phyloP scores from a whole-genome alignment of 2,113 vertebrate species.

The Poeciliopsis occidentalis region DNA sequence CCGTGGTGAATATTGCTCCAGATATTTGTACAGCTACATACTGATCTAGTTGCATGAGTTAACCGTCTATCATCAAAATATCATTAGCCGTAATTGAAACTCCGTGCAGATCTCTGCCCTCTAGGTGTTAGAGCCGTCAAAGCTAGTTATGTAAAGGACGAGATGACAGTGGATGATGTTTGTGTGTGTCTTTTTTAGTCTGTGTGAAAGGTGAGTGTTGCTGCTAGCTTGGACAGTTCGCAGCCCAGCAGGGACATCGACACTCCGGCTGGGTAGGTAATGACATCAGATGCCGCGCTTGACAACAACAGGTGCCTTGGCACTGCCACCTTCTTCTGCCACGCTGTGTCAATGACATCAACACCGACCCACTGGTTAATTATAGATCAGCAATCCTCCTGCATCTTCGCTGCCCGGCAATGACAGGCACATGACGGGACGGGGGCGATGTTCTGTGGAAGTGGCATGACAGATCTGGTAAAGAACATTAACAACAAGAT shows the following conservation, averaged over 20 bases:
- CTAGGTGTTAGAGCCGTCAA: slow-evolving; percentile 62
- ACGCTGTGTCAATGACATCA: slow-evolving; percentile 99
- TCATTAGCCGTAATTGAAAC: slow-evolving; percentile 74
- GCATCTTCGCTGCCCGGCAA: slow-evolving; percentile 48
- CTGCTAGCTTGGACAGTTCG: slow-evolving; percentile 94
- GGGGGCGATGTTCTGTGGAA: slow-evolving; percentile 36
- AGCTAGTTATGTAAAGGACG: slow-evolving; percentile 69
- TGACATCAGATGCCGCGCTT: slow-evolving; percentile 99
- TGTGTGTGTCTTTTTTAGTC: slow-evolving; percentile 17
- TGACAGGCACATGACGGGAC: slow-evolving; percentile 35
- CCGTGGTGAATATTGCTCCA: slow-evolving; percentile 19
- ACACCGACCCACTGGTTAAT: slow-evolving; percentile 96
- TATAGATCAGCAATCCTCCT: slow-evolving; percentile 86
- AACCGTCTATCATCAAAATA: slow-evolving; percentile 72
- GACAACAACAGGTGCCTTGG: slow-evolving; percentile 99
- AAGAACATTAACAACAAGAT: slow-evolving; percentile 30
- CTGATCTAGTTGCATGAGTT: slow-evolving; percentile 59
- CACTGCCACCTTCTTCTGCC: slow-evolving; percentile 93
- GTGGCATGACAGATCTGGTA: slow-evolving; percentile 33
- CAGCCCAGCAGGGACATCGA: slow-evolving; percentile 93
- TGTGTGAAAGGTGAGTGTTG: slow-evolving; percentile 74
- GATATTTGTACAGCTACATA: slow-evolving; percentile 57
- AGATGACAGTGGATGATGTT: slow-evolving; percentile 53
- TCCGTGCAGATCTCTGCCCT: slow-evolving; percentile 67
- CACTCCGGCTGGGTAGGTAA: slow-evolving; percentile 99